These are phyloP conservation scores for Zingel zingel DNA, from an alignment of 2,113 vertebrate species.

Conservation along the genomic window DNA sequence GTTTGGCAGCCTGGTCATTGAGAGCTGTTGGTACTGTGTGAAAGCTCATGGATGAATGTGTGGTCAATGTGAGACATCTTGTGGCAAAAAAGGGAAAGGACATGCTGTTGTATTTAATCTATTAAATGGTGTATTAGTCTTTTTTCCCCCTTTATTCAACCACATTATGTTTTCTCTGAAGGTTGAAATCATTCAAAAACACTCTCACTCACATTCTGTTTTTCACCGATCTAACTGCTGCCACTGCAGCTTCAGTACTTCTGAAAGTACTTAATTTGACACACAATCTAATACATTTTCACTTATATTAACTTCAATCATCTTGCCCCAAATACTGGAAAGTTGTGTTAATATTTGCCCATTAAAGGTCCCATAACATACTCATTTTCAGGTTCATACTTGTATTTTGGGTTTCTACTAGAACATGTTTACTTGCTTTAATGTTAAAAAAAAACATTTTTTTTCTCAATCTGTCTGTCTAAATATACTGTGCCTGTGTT, in stretches of 20 bases:
- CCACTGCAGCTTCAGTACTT: background rate
- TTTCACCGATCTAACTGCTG: background rate
- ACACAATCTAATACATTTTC: background rate
- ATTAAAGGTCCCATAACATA: background rate
- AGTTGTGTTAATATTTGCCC: background rate
- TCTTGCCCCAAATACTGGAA: background rate
- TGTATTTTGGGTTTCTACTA: too few relatives aligned
- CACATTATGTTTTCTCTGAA: background rate
- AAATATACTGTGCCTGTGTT: too few relatives aligned
- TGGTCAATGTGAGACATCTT: slow-evolving; percentile 71
- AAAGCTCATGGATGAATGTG: background rate
- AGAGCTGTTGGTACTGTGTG: background rate
- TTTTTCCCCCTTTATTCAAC: background rate
- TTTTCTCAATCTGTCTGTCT: too few relatives aligned
- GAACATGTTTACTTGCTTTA: too few relatives aligned
- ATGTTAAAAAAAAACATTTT: too few relatives aligned
- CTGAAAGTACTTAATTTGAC: too few relatives aligned
- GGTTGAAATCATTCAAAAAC: background rate
- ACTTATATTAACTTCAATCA: background rate
- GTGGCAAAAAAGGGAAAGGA: slow-evolving; percentile 45
- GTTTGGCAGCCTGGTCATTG: slow-evolving; percentile 21
- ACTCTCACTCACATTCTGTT: background rate
- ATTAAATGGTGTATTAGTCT: background rate
- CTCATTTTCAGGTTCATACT: too few relatives aligned
- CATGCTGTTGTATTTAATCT: background rate